Percentiles rank a stretch among this genome's conserved stretches.
These are phyloP conservation scores for Poecilia gillii DNA, from an alignment of 2,797 vertebrate genomes.

Conservation along the genomic window DNA sequence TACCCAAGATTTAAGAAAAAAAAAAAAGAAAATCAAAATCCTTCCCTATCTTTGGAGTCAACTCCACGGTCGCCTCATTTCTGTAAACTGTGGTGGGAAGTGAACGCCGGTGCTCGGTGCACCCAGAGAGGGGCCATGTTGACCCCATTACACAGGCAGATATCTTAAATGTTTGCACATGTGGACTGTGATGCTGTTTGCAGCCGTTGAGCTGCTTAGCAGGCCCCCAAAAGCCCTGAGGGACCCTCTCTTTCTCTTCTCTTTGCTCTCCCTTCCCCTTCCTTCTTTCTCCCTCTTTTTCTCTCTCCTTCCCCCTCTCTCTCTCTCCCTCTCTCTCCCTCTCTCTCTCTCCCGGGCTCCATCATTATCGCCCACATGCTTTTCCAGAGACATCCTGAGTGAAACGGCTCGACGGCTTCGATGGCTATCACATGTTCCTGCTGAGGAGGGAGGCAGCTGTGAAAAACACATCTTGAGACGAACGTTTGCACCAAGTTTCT, in stretches of 20 bases:
- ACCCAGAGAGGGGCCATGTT: slow-evolving; percentile 66
- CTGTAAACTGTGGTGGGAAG: slow-evolving; percentile 61
- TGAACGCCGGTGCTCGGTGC: slow-evolving; percentile 52
- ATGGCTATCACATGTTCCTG: slow-evolving; percentile 79
- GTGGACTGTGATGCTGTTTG: slow-evolving; percentile 78
- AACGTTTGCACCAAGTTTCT: slow-evolving; percentile 22
- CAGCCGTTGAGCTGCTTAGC: slow-evolving; percentile 73
- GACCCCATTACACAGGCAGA: slow-evolving; percentile 77
- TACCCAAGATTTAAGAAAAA: neutral
- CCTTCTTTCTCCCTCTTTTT: no score
- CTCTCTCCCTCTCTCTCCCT: slow-evolving; percentile 12
- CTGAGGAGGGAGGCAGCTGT: slow-evolving; percentile 63
- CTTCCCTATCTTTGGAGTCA: slow-evolving; percentile 43
- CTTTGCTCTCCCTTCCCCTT: slow-evolving; percentile 30
- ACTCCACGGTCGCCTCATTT: slow-evolving; percentile 44
- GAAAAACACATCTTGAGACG: slow-evolving; percentile 60
- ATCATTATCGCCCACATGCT: slow-evolving; percentile 83
- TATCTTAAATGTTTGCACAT: slow-evolving; percentile 84
- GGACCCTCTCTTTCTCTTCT: slow-evolving; percentile 67
- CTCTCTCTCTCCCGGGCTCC: slow-evolving; percentile 49
- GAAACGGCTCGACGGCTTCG: slow-evolving; percentile 70
- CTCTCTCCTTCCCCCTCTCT: slow-evolving; percentile 23
- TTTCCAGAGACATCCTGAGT: slow-evolving; percentile 79
- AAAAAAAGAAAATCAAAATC: neutral
- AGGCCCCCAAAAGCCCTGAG: slow-evolving; percentile 72